These are phyloP conservation scores for Lagorchestes hirsutus DNA, from an alignment of 2,797 vertebrate genomes.

Conservation along the genomic window DNA sequence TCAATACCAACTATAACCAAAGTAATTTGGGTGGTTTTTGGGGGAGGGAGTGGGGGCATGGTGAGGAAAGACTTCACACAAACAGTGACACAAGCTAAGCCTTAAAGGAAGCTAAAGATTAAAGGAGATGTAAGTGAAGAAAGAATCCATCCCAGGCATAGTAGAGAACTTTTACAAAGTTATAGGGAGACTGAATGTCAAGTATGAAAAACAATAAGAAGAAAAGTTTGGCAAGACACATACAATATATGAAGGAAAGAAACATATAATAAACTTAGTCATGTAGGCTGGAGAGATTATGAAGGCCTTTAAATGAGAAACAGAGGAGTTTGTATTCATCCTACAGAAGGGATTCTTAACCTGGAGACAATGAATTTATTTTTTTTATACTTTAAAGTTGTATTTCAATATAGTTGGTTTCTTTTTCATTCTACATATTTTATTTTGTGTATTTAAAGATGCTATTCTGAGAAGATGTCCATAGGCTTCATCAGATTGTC, in stretches of 20 bases:
- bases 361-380: neutral
- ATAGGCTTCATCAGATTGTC: neutral
- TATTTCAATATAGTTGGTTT: neutral
- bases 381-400: neutral
- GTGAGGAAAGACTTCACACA: too few relatives aligned
- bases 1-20: too few relatives aligned
- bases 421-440: neutral
- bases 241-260: neutral
- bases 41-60: too few relatives aligned
- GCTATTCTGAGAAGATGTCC: neutral
- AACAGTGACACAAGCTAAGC: too few relatives aligned
- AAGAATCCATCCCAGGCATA: too few relatives aligned
- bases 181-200: too few relatives aligned
- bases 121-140: too few relatives aligned
- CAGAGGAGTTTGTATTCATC: neutral
- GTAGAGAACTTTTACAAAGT: too few relatives aligned
- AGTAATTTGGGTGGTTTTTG: too few relatives aligned
- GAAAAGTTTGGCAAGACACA: neutral
- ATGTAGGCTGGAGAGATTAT: neutral
- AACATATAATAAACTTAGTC: neutral
- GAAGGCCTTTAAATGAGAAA: neutral
- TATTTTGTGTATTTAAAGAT: neutral
- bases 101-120: too few relatives aligned
- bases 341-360: neutral
- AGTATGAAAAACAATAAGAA: too few relatives aligned